Evolutionary conservation across 2,797 vertebrate genomes (phyloP), one percentile per base, ranked within the genome.

Genomic region (Xiphophorus birchmanni): DNA sequence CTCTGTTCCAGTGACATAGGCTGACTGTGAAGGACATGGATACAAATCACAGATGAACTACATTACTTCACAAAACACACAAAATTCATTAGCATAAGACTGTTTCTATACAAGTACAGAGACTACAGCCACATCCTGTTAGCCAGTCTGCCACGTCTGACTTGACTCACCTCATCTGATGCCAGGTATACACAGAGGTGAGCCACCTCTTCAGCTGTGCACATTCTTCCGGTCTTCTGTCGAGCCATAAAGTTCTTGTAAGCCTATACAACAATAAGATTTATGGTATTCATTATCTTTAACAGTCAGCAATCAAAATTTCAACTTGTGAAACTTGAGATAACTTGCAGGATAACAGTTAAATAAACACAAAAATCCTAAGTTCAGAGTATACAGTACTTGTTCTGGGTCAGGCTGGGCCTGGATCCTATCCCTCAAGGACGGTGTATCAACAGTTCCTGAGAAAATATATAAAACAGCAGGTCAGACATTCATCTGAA

Each of bases 361-460:
- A 44, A 58, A 75, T 80, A 71, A 78, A 63, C 15, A 60, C 11
- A 74, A 23, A 48, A 76, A 82, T 56, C 54, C 29, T 45, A 79
- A 65, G 56, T 73, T 5, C 44, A 54, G 23, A 54, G 45, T n/a
- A 2, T 40, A 21, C 44, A 72, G 77, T 92, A 99, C 98, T 97
- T 98, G 96, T 56, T 98, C 95, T 69, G 98, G 98, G 85, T 99
- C 92, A 63, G 97, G 95, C 23, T 89, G 95, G 78, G 96, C 96
- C 94, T 97, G 95, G 87, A 99, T 99, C 92, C 98, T 95, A 69
- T 95, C 97, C 80, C 94, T 96, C 79, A 99, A 94, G 56, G 98
- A 99, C 42, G 98, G 98, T 0, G 98, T 99, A 77, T 99, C 97
- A 84, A 99, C 97, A 2, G 97, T 99, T 76, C 97, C 98, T 99